Percentiles rank a stretch among this genome's conserved stretches.
These are phyloP conservation scores for Netelia virgata DNA, from an alignment of 2,888 invertebrate species.

Conservation along the genomic window DNA sequence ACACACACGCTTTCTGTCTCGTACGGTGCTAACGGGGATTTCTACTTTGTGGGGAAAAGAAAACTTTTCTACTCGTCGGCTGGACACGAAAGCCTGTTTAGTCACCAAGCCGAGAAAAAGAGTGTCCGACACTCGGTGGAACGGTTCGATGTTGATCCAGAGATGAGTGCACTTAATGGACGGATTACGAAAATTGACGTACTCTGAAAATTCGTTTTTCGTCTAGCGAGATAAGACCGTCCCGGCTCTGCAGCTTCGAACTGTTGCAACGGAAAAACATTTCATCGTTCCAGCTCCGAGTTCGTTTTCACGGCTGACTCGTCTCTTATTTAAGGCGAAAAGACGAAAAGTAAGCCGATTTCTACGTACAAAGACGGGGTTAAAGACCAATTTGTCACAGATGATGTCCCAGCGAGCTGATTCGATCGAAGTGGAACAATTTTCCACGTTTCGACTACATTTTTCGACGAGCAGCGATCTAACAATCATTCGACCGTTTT, in stretches of 20 bases:
- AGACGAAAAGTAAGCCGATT: background rate
- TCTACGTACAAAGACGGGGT: background rate
- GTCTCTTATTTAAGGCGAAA: conserved; percentile 32
- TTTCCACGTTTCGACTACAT: too few species aligned
- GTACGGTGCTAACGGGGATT: conserved; percentile 26
- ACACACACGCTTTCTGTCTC: too few species aligned
- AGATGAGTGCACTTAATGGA: conserved; percentile 42
- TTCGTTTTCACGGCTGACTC: conserved; percentile 18
- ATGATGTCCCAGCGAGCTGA: background rate
- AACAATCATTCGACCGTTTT: too few species aligned
- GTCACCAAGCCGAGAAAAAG: background rate
- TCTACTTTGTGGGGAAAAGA: conserved; percentile 57
- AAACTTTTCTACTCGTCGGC: conserved; percentile 51
- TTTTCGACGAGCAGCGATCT: too few species aligned
- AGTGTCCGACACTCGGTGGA: background rate
- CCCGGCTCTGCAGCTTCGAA: background rate
- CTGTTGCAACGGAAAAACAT: background rate
- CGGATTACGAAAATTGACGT: conserved; percentile 52
- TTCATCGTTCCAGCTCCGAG: conserved; percentile 1
- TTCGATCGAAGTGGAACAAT: too few species aligned
- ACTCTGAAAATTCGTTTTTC: conserved; percentile 20
- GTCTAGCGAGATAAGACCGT: conserved; percentile 20
- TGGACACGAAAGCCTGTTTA: conserved; percentile 8
- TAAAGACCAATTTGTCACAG: background rate
- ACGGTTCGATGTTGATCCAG: conserved; percentile 46